Conservation (phyloP, 2,113 vertebrate species). For the Xyliphius kryptos region DNA sequence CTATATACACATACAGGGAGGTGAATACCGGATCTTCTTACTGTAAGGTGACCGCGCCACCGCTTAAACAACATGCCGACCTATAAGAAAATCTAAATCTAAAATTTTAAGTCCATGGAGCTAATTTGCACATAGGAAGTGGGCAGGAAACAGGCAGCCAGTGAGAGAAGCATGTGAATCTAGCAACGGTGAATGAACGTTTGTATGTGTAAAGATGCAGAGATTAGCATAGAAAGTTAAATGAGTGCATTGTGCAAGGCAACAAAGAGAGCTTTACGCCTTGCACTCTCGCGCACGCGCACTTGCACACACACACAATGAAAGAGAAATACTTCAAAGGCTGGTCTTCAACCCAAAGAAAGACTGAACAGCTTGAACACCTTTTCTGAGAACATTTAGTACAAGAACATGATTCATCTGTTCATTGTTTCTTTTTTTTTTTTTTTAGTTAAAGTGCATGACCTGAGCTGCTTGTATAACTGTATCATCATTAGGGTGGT, state of each 20-base stretch:
- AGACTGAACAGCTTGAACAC: neutral
- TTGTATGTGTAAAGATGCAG: conserved; percentile 42
- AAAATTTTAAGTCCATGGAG: neutral
- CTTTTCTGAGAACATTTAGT: neutral
- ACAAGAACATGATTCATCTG: neutral
- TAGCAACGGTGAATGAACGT: conserved; percentile 31
- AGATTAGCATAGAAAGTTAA: conserved; percentile 46
- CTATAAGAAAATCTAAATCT: neutral
- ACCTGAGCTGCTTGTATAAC: conserved; percentile 23
- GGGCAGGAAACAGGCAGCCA: conserved; percentile 29
- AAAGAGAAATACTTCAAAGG: conserved; percentile 16
- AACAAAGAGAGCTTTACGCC: conserved; percentile 42
- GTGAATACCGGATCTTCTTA: too few species aligned
- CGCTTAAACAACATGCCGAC: too few species aligned
- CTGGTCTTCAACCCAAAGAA: neutral
- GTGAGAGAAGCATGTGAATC: conserved; percentile 24
- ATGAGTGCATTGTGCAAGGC: conserved; percentile 39
- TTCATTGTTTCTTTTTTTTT: too few species aligned
- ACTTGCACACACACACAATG: neutral
- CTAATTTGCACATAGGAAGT: conserved; percentile 43
- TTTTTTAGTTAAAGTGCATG: neutral
- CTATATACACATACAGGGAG: too few species aligned
- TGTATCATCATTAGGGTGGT: conserved; percentile 19
- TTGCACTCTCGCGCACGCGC: too few species aligned
- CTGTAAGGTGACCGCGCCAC: too few species aligned